A percentile compares a stretch with the other conserved stretches of the same genome.
These are phyloP conservation scores for Peromyscus leucopus DNA, from an alignment of 2,113 vertebrate species.

Conservation along the genomic window DNA sequence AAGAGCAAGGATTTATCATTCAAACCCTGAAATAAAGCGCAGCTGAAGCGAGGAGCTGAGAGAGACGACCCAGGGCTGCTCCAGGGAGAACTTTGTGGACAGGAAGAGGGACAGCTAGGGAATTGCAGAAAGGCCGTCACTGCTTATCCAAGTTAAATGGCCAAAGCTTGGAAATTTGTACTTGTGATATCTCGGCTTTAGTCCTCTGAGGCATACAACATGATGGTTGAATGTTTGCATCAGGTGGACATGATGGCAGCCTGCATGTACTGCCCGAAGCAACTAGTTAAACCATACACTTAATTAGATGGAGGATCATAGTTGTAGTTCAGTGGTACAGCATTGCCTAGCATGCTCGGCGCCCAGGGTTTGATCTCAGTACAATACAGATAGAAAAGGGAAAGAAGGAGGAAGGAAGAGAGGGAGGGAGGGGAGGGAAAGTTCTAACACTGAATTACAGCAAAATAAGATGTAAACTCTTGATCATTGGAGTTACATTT, in stretches of 20 bases:
- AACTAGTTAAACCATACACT: background rate
- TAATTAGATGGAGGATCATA: background rate
- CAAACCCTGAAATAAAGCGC: background rate
- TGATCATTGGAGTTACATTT: background rate
- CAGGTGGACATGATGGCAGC: rapidly evolving
- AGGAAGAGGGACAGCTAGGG: background rate
- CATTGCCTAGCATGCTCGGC: background rate
- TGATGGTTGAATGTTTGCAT: background rate
- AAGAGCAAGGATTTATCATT: background rate
- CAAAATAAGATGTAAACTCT: background rate
- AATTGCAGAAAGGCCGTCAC: background rate
- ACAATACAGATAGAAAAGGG: background rate
- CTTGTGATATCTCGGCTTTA: background rate
- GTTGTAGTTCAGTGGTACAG: background rate
- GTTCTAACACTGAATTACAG: background rate
- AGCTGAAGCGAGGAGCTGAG: background rate
- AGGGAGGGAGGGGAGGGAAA: too few species aligned
- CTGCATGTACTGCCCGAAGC: rapidly evolving
- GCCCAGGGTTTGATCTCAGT: background rate
- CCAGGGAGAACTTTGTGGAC: background rate
- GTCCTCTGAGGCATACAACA: background rate
- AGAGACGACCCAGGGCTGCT: background rate
- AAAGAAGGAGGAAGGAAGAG: too few species aligned
- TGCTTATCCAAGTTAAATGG: background rate
- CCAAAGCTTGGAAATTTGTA: background rate